These are phyloP conservation scores for Tympanuchus pallidicinctus DNA, from an alignment of 2,113 vertebrate species.

Conservation along the genomic window DNA sequence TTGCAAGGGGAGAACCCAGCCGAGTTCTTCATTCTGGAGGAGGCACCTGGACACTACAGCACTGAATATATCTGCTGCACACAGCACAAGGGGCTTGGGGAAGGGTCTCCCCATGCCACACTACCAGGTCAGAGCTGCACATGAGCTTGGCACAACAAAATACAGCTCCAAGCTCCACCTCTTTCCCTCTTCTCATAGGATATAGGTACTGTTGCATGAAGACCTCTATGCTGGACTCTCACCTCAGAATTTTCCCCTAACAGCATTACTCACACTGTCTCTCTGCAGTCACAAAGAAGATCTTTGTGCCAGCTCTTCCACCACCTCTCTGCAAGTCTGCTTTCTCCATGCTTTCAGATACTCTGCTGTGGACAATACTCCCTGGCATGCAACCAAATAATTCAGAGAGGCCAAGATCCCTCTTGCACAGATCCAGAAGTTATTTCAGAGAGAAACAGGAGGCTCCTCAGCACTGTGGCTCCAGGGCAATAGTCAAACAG, in stretches of 20 bases:
- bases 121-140: fast-evolving
- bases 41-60: not conserved
- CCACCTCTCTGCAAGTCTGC: not conserved
- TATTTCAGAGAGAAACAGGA: not conserved
- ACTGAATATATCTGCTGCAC: not conserved
- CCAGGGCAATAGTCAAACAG: not conserved
- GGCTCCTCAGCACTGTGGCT: not conserved
- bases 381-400: not conserved
- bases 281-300: not conserved
- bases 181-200: fast-evolving
- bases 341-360: not conserved
- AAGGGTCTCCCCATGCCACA: fast-evolving
- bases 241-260: not conserved
- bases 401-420: not conserved
- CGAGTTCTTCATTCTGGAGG: not conserved
- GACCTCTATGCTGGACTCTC: not conserved
- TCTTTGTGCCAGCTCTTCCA: not conserved
- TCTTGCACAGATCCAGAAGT: not conserved
- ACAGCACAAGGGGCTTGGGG: not conserved
- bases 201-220: not conserved
- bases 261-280: not conserved
- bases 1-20: not conserved
- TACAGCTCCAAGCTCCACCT: fast-evolving
- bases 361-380: not conserved
- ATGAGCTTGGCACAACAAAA: not conserved